These are phyloP conservation scores for Brassicogethes aeneus DNA, from an alignment of 2,888 invertebrate genomes.

Conservation along the genomic window DNA sequence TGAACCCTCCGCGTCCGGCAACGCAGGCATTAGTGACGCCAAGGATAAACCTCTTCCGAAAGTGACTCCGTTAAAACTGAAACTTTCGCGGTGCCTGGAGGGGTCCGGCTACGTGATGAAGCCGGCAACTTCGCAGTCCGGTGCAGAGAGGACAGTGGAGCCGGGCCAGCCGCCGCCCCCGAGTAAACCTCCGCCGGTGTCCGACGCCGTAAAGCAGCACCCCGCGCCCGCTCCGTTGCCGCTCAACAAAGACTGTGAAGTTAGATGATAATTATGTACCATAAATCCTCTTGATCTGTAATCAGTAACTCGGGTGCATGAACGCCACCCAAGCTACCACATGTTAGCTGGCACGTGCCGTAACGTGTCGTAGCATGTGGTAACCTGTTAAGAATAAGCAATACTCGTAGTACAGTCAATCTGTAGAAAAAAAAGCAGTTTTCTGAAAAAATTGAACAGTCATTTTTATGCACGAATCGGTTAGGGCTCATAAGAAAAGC, in stretches of 20 bases:
- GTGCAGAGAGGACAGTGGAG: slow-evolving; percentile 26
- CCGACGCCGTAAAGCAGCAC: slow-evolving; percentile 22
- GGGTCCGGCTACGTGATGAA: slow-evolving; percentile 63
- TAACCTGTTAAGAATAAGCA: no score
- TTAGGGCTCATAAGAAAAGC: no score
- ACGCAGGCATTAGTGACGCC: slow-evolving; percentile 39
- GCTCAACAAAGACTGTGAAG: slow-evolving; percentile 73
- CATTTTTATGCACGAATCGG: no score
- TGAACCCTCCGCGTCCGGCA: slow-evolving; percentile 17
- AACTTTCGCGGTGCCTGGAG: slow-evolving; percentile 71
- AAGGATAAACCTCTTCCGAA: slow-evolving; percentile 28
- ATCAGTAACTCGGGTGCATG: no score
- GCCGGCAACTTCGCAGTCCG: slow-evolving; percentile 22
- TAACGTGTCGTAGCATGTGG: no score
- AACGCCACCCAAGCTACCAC: no score
- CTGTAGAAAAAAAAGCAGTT: no score
- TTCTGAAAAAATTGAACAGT: no score
- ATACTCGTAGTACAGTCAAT: no score
- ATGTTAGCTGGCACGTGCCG: no score
- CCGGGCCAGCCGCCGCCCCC: slow-evolving; percentile 31
- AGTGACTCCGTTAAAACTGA: slow-evolving; percentile 73
- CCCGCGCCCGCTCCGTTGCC: slow-evolving; percentile 13
- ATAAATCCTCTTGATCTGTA: slow-evolving; percentile 28
- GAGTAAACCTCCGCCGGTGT: slow-evolving; percentile 30
- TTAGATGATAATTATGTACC: slow-evolving; percentile 65